Evolutionary conservation across 2,888 invertebrate genomes (phyloP).

Genomic region (Eulithis prunata): DNA sequence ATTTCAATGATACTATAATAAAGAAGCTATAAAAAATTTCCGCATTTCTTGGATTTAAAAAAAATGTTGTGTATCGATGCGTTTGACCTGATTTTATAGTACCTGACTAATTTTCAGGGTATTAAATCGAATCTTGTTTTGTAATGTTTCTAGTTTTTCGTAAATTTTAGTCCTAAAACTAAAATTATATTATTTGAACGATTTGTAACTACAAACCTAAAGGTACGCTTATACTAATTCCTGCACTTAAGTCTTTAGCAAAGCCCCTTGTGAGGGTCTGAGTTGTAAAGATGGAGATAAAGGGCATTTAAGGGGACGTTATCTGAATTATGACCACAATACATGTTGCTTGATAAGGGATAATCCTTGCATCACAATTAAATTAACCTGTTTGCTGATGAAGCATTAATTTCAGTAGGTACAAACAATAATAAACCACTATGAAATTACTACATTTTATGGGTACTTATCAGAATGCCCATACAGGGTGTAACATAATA

Average conservation of each 20-base stretch:
- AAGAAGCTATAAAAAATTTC: too few relatives aligned
- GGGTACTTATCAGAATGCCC: too few relatives aligned
- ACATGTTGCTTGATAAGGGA: slow-evolving; percentile 24
- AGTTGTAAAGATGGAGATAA: slow-evolving; percentile 38
- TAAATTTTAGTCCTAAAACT: background rate
- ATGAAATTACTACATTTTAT: too few relatives aligned
- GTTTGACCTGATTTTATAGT: too few relatives aligned
- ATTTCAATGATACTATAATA: too few relatives aligned
- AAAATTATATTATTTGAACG: slow-evolving; percentile 4
- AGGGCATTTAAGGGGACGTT: slow-evolving; percentile 25
- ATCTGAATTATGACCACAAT: slow-evolving; percentile 34
- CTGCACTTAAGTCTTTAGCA: slow-evolving; percentile 32
- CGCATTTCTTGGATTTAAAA: too few relatives aligned
- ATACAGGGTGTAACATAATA: too few relatives aligned
- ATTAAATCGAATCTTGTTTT: too few relatives aligned
- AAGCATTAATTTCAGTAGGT: background rate
- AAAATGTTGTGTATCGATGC: too few relatives aligned
- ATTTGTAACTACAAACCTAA: slow-evolving; percentile 14
- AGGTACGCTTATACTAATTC: slow-evolving; percentile 32
- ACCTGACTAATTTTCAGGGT: too few relatives aligned
- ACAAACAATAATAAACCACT: too few relatives aligned
- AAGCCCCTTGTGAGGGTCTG: slow-evolving; percentile 27
- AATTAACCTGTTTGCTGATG: slow-evolving; percentile 2
- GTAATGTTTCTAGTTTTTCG: too few relatives aligned
- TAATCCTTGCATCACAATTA: slow-evolving; percentile 18